These are phyloP conservation scores for Hyperoodon ampullatus DNA, from an alignment of 2,113 vertebrate genomes.

Conservation along the genomic window DNA sequence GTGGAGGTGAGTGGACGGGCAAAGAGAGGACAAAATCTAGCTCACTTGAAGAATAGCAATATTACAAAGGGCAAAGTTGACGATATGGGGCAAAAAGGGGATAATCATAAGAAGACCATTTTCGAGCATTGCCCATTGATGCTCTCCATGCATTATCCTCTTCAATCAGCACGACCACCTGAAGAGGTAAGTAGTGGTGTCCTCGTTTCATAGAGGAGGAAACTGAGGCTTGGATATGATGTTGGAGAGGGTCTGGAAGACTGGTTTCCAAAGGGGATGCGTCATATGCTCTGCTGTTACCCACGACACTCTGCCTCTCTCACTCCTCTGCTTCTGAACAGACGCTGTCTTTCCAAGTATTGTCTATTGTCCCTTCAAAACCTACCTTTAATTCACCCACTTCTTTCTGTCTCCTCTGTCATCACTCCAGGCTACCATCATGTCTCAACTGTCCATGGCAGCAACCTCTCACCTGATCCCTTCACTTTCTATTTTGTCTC, in stretches of 20 bases:
- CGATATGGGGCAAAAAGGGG: too few relatives aligned
- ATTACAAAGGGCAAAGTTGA: not conserved
- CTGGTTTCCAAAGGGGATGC: not conserved
- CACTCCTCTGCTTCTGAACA: not conserved
- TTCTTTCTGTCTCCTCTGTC: not conserved
- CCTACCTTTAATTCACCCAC: not conserved
- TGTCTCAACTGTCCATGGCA: not conserved
- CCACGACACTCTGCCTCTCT: not conserved
- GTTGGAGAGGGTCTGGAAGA: not conserved
- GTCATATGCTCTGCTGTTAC: not conserved
- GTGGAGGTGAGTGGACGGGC: not conserved
- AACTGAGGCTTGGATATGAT: not conserved
- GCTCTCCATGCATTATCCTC: not conserved
- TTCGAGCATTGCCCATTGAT: not conserved
- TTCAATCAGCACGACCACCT: not conserved
- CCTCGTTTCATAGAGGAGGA: not conserved
- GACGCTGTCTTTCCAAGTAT: not conserved
- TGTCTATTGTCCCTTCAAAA: not conserved
- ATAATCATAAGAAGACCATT: not conserved
- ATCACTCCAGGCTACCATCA: not conserved
- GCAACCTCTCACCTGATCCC: not conserved
- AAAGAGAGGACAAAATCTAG: not conserved
- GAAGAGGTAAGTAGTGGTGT: not conserved
- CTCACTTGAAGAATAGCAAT: not conserved
- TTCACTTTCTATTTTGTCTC: not conserved